These are phyloP conservation scores for Teleiodes luculella DNA, from an alignment of 2,888 invertebrate genomes.

Conservation along the genomic window DNA sequence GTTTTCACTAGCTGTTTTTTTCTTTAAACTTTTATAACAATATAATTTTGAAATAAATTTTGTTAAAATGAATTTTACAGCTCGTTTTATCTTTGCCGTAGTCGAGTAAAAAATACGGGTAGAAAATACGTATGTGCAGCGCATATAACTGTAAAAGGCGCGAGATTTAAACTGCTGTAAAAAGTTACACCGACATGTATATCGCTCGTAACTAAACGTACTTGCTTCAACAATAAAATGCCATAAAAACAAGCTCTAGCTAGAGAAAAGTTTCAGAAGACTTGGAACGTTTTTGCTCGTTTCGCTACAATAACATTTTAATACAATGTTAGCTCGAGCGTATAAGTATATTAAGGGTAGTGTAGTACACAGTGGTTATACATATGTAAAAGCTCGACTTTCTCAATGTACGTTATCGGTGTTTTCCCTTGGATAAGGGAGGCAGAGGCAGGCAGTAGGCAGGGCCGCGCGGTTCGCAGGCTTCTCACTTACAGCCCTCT, in stretches of 20 bases:
- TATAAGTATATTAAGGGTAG: background rate
- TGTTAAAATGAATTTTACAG: too few species aligned
- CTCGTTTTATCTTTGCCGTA: too few species aligned
- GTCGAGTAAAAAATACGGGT: too few species aligned
- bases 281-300: background rate
- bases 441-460: slow-evolving; percentile 13
- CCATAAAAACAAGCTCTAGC: background rate
- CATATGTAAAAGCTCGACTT: slow-evolving; percentile 2
- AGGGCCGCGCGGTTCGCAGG: slow-evolving; percentile 23
- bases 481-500: slow-evolving; percentile 27
- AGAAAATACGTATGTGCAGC: background rate
- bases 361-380: background rate
- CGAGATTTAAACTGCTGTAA: background rate
- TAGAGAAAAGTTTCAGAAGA: background rate
- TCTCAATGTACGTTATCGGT: slow-evolving; percentile 8
- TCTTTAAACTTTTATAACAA: too few species aligned
- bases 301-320: background rate
- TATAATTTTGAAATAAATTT: too few species aligned
- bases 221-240: background rate
- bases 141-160: background rate
- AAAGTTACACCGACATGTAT: slow-evolving; percentile 4
- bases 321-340: background rate
- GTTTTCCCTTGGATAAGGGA: slow-evolving; percentile 12
- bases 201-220: slow-evolving; percentile 1
- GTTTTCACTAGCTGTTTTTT: too few species aligned